A percentile compares a stretch with the other conserved stretches of the same genome.
phyloP scores from a whole-genome alignment of 2,113 vertebrate genomes.

The Erythrolamprus reginae region DNA sequence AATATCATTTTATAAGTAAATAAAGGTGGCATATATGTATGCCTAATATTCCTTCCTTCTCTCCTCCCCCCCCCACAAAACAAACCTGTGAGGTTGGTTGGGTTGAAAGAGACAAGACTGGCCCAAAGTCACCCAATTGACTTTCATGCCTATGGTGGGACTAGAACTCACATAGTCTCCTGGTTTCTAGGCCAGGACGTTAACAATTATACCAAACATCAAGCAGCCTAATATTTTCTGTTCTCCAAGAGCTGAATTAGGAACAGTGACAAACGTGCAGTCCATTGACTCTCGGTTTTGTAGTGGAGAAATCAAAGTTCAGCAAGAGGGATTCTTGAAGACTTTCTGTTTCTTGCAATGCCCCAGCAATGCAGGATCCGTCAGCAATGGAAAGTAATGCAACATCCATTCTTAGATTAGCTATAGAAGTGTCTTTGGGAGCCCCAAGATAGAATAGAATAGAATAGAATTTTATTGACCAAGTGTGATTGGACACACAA shows the following conservation, averaged over 20 bases:
- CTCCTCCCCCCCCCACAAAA: not conserved
- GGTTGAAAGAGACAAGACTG: not conserved
- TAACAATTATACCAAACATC: not conserved
- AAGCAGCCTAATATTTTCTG: not conserved
- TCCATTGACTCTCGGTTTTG: not conserved
- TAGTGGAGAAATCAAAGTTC: not conserved
- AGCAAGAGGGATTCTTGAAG: not conserved
- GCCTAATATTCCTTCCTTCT: not conserved
- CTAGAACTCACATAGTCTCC: not conserved
- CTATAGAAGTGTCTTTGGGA: not conserved
- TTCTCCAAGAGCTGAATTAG: not conserved
- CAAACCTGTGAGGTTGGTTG: not conserved
- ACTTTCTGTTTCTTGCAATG: not conserved
- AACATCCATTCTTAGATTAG: not conserved
- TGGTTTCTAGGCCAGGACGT: not conserved
- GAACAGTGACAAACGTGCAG: not conserved
- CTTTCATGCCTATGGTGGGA: not conserved
- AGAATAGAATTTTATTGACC: too few relatives aligned
- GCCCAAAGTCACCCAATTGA: not conserved
- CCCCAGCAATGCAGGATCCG: not conserved
- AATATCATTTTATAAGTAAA: not conserved
- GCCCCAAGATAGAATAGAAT: too few relatives aligned
- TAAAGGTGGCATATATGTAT: not conserved
- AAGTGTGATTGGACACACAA: too few relatives aligned
- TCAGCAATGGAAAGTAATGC: not conserved